These are phyloP conservation scores for Odontamblyopus rebecca DNA, from an alignment of 2,797 vertebrate genomes.

Conservation along the genomic window DNA sequence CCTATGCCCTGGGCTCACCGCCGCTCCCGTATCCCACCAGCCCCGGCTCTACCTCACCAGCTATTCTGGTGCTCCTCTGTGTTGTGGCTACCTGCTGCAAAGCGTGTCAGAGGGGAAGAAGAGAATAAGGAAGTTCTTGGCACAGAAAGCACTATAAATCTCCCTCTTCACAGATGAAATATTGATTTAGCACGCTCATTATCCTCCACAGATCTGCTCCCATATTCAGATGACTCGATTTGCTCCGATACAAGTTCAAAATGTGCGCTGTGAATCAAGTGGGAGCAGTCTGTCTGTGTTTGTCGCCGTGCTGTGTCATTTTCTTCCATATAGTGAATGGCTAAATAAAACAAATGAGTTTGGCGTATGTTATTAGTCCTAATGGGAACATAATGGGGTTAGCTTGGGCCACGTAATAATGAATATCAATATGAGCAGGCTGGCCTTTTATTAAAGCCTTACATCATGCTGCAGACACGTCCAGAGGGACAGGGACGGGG, in stretches of 20 bases:
- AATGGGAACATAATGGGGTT: constrained; percentile 81
- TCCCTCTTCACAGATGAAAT: constrained; percentile 53
- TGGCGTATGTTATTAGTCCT: constrained; percentile 73
- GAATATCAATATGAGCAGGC: constrained; percentile 77
- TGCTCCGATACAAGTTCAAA: constrained; percentile 32
- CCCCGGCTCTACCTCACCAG: constrained; percentile 38
- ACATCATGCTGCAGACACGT: constrained; percentile 79
- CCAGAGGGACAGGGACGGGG: constrained; percentile 21
- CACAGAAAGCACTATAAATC: constrained; percentile 49
- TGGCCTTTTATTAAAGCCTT: constrained; percentile 81
- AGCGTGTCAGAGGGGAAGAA: constrained; percentile 29
- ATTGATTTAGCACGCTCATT: constrained; percentile 62
- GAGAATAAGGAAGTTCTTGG: constrained; percentile 32
- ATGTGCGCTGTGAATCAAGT: constrained; percentile 13
- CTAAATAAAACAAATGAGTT: constrained; percentile 81
- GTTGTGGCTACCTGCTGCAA: constrained; percentile 59
- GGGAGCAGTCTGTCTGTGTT: constrained; percentile 48
- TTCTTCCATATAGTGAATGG: constrained; percentile 66
- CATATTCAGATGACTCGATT: constrained; percentile 48
- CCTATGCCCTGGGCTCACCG: constrained; percentile 74
- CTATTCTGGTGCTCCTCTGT: constrained; percentile 63
- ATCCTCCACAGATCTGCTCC: constrained; percentile 37
- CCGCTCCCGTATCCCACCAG: constrained; percentile 54
- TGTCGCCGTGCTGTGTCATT: constrained; percentile 58
- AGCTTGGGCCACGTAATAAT: constrained; percentile 75